These are phyloP conservation scores for Dicyrtoma fusca DNA, from an alignment of 2,888 invertebrate species.

Conservation along the genomic window DNA sequence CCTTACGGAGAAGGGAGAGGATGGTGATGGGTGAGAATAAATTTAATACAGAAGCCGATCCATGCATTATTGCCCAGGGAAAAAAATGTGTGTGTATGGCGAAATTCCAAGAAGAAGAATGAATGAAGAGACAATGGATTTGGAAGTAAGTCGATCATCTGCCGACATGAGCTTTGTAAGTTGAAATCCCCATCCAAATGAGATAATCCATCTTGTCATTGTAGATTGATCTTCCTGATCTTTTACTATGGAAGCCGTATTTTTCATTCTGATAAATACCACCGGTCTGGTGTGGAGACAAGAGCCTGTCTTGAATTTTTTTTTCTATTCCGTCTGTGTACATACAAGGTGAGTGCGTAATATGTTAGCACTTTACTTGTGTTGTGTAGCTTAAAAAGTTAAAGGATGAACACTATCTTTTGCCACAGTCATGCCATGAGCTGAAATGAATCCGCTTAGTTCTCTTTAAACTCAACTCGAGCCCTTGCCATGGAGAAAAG, in stretches of 20 bases:
- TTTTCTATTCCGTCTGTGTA: background rate
- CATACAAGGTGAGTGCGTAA: background rate
- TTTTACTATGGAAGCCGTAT: constrained; percentile 14
- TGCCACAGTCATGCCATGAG: constrained; percentile 1
- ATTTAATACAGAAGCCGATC: no score
- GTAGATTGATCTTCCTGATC: constrained; percentile 16
- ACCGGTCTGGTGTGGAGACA: background rate
- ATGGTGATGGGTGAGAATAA: no score
- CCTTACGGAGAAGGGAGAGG: no score
- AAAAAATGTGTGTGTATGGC: no score
- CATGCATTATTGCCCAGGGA: no score
- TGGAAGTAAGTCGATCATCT: constrained; percentile 17
- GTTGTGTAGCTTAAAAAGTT: constrained; percentile 9
- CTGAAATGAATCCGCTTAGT: constrained; percentile 19
- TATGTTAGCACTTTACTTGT: constrained; percentile 7
- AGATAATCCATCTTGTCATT: constrained; percentile 25
- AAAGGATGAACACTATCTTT: constrained; percentile 16
- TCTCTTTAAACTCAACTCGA: background rate
- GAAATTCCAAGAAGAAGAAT: no score
- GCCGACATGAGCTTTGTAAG: constrained; percentile 16
- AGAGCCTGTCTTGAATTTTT: background rate
- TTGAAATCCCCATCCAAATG: constrained; percentile 18
- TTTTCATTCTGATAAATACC: constrained; percentile 24
- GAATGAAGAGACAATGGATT: no score
- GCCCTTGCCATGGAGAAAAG: no score